These are phyloP conservation scores for Zonotrichia leucophrys DNA, from an alignment of 2,113 vertebrate genomes.

Conservation along the genomic window DNA sequence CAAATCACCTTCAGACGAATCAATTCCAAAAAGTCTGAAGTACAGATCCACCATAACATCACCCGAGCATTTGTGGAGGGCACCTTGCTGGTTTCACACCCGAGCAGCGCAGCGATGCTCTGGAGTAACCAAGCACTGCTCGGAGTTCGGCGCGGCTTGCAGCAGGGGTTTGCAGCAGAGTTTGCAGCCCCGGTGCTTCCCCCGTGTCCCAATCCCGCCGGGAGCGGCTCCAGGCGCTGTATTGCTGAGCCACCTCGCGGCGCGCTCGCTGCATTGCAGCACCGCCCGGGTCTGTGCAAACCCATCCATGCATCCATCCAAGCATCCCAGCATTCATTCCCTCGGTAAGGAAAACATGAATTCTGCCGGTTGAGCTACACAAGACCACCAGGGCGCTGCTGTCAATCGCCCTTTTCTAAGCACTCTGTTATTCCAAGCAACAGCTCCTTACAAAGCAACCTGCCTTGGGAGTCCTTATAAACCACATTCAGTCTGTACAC, in stretches of 20 bases:
- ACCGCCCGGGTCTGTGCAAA: fast-evolving
- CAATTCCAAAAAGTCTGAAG: not conserved
- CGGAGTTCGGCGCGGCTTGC: fast-evolving
- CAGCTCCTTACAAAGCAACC: not conserved
- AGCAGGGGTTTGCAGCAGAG: not conserved
- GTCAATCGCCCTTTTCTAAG: not conserved
- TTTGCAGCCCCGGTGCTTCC: fast-evolving
- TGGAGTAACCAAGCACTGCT: fast-evolving
- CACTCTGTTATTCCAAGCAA: not conserved
- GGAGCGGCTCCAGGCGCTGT: not conserved
- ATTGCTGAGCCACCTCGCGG: slow-evolving; percentile 70
- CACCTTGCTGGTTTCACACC: not conserved
- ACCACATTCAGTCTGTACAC: not conserved
- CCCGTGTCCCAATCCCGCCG: fast-evolving
- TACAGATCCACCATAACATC: fast-evolving
- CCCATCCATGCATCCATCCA: not conserved
- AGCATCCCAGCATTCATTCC: not conserved
- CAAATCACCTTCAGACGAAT: not conserved
- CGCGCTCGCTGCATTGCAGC: not conserved
- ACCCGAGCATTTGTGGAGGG: fast-evolving
- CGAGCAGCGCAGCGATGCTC: fast-evolving
- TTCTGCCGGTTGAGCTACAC: not conserved
- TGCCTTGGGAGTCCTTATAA: not conserved
- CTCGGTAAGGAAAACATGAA: not conserved
- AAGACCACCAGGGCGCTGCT: not conserved